These are phyloP conservation scores for Lerista edwardsae DNA, from an alignment of 2,797 vertebrate species.

Conservation along the genomic window DNA sequence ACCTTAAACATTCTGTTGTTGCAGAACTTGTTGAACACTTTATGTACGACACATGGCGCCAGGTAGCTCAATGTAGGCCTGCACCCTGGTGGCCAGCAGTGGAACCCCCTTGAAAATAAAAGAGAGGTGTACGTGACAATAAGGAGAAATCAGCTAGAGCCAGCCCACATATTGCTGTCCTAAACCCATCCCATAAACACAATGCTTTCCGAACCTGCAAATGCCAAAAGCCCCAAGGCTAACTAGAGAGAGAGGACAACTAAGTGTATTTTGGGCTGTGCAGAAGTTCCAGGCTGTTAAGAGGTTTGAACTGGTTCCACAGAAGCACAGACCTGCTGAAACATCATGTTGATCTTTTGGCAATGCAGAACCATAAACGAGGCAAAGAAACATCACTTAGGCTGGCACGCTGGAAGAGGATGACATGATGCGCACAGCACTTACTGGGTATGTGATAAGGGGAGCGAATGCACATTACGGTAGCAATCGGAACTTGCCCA, in stretches of 20 bases:
- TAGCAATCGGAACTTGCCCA: neutral
- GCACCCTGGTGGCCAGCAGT: neutral
- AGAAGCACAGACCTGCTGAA: rapidly evolving
- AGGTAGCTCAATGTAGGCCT: neutral
- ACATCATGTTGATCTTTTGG: rapidly evolving
- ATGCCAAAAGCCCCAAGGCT: neutral
- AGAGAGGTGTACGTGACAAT: conserved; percentile 17
- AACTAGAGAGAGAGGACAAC: rapidly evolving
- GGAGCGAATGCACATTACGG: neutral
- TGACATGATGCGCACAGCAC: neutral
- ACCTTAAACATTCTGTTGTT: neutral
- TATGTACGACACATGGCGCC: neutral
- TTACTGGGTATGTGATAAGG: neutral
- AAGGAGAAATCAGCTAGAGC: conserved; percentile 38
- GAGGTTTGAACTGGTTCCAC: neutral
- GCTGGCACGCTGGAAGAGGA: neutral
- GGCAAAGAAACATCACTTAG: rapidly evolving
- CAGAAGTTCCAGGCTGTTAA: neutral
- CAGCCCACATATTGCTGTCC: conserved; percentile 30
- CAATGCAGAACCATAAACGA: neutral
- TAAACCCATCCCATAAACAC: conserved; percentile 57
- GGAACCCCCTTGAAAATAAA: neutral
- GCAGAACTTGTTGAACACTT: neutral
- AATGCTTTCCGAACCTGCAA: conserved; percentile 31
- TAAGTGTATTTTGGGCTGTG: neutral